phyloP scores from a whole-genome alignment of 2,797 vertebrate genomes.

The Pygocentrus nattereri region DNA sequence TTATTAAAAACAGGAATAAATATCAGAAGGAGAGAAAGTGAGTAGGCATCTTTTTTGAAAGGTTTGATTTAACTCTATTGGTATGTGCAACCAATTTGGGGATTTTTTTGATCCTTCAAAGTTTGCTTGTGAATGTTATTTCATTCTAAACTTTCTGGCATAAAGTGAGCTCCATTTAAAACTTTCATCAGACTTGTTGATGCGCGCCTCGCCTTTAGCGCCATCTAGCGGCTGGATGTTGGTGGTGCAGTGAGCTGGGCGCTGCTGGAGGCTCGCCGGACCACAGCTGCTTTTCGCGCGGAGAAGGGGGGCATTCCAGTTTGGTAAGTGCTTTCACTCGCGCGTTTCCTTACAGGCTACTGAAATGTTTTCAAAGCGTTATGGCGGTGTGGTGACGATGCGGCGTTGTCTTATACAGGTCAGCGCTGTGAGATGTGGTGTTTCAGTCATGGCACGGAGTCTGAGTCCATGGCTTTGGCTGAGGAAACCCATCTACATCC shows the following conservation, averaged over 20 bases:
- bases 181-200: too few relatives aligned
- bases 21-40: too few relatives aligned
- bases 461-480: constrained; percentile 87
- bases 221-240: constrained; percentile 20
- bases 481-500: constrained; percentile 83
- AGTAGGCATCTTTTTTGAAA: too few relatives aligned
- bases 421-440: constrained; percentile 83
- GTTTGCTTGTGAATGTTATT: too few relatives aligned
- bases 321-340: constrained; percentile 16
- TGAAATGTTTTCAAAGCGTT: neutral
- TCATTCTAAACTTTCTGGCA: too few relatives aligned
- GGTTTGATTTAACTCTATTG: too few relatives aligned
- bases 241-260: constrained; percentile 5
- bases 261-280: constrained; percentile 16
- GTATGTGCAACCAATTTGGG: too few relatives aligned
- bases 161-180: too few relatives aligned
- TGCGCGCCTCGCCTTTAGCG: neutral
- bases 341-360: neutral
- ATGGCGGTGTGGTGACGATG: neutral
- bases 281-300: neutral
- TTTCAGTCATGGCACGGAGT: constrained; percentile 87
- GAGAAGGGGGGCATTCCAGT: constrained; percentile 9
- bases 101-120: too few relatives aligned
- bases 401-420: constrained; percentile 54
- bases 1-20: too few relatives aligned